Evolutionary conservation across 2,888 invertebrate species (phyloP).

Genomic region (Anorthoa munda): DNA sequence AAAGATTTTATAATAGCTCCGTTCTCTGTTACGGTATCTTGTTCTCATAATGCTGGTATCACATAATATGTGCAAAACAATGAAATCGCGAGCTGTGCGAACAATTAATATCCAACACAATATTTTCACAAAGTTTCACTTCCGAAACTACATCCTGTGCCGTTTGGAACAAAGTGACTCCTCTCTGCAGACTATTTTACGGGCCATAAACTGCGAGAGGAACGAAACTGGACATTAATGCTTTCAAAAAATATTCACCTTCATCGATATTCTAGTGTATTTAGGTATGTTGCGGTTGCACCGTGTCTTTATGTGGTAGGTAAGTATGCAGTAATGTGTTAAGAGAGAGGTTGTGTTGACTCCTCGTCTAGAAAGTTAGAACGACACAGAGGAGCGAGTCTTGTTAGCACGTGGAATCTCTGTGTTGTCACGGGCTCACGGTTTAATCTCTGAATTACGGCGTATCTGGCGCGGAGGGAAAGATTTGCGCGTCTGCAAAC

Average conservation of each 20-base stretch:
- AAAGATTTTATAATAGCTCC: conserved; percentile 70
- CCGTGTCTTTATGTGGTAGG: conserved; percentile 42
- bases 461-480: conserved; percentile 64
- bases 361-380: conserved; percentile 77
- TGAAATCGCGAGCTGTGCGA: conserved; percentile 75
- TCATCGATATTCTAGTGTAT: conserved; percentile 67
- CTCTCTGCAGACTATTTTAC: conserved; percentile 83
- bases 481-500: conserved; percentile 70
- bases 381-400: conserved; percentile 72
- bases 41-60: conserved; percentile 68
- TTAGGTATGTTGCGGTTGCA: conserved; percentile 40
- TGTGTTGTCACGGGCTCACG: conserved; percentile 64
- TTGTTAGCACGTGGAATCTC: conserved; percentile 74
- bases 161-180: conserved; percentile 82
- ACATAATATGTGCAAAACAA: conserved; percentile 72
- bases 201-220: conserved; percentile 79
- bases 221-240: conserved; percentile 73
- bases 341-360: conserved; percentile 60
- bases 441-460: conserved; percentile 71
- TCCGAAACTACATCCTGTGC: conserved; percentile 80
- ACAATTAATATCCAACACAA: conserved; percentile 85
- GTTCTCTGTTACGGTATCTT: conserved; percentile 62
- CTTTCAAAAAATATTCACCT: conserved; percentile 76
- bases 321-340: conserved; percentile 28
- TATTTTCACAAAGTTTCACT: conserved; percentile 86